Evolutionary conservation across 2,113 vertebrate species (phyloP), one percentile per base, ranked within the genome.

Genomic region (Siphamia tubifer): DNA sequence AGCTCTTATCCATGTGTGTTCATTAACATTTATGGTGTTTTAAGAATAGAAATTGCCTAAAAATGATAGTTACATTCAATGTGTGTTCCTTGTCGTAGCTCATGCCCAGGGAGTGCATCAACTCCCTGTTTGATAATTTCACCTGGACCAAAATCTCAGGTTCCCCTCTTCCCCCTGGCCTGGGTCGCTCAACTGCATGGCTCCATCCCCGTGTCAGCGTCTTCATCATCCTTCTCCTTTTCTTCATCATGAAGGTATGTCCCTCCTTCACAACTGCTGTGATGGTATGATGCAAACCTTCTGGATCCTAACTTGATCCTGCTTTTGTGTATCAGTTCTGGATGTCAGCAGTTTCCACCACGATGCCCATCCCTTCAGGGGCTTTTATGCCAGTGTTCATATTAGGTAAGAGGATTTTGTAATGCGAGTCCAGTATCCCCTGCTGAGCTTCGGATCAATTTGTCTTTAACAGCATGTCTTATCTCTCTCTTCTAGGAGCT

Each of bases 381-480:
- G 96, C 96, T 44, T 99, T 99, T 88, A 98, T 99, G 96, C 97
- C 97, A 17, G 97, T 99, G 73, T 99, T 99, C 82, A 95, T 98
- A 72, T 65, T 99, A 31, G 97, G 97, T 99, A 88, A 95, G 85
- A 78, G 73, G 70, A 83, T 83, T 82, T 75, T 49, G 57, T 58
- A 65, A 67, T n/a, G 20, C 2, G 25, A 65, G 64, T 5, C 15
- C 45, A 32, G 55, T 25, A 30, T 78, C 75, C 77, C 28, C 61
- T 32, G 55, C 83, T 81, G 65, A 78, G 58, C 65, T 72, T 61
- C 64, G 49, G 49, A 83, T 61, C 36, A 77, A 34, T 69, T 82
- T 78, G 62, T 87, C 63, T 72, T 78, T 25, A 85, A 65, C 51
- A 53, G 68, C 21, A 1, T 27, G 20, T 17, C 75, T 72, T 75